Evolutionary conservation across 2,113 vertebrate genomes (phyloP).

Genomic region (Atherinomorus stipes): DNA sequence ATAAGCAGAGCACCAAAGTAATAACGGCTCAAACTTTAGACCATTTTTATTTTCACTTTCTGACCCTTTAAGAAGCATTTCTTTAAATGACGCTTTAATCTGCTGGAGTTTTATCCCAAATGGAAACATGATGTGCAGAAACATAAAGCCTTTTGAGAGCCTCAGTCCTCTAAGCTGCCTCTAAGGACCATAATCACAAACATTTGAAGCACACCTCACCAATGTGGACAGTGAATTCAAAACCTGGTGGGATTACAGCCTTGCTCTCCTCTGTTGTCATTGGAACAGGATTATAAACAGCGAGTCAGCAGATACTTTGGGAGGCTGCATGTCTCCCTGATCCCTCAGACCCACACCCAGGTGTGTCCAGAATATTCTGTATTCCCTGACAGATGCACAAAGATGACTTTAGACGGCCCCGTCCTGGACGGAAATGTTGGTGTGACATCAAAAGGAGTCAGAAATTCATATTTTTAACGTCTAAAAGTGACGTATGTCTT

Average conservation of each 20-base stretch:
- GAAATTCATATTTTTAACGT: too few species aligned
- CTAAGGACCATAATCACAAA: background rate
- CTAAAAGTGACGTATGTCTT: too few species aligned
- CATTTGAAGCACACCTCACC: constrained; percentile 2
- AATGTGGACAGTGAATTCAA: background rate
- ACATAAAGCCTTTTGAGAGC: background rate
- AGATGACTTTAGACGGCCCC: background rate
- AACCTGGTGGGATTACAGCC: background rate
- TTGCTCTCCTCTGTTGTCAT: background rate
- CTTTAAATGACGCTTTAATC: background rate
- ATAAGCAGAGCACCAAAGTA: too few species aligned
- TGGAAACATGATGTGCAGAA: background rate
- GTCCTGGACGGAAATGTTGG: too few species aligned
- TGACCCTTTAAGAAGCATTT: background rate
- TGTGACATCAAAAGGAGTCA: too few species aligned
- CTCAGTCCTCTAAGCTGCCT: background rate
- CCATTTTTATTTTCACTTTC: background rate
- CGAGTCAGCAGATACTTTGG: constrained; percentile 63
- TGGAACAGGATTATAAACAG: constrained; percentile 25
- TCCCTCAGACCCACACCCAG: background rate
- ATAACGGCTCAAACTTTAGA: background rate
- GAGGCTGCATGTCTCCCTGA: constrained; percentile 23
- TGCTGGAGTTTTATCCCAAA: background rate
- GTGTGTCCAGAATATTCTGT: constrained; percentile 16
- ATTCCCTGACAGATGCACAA: constrained; percentile 52